Evolutionary conservation across 1,140 invertebrate species (phyloP).

Genomic region (Drosophila lini): DNA sequence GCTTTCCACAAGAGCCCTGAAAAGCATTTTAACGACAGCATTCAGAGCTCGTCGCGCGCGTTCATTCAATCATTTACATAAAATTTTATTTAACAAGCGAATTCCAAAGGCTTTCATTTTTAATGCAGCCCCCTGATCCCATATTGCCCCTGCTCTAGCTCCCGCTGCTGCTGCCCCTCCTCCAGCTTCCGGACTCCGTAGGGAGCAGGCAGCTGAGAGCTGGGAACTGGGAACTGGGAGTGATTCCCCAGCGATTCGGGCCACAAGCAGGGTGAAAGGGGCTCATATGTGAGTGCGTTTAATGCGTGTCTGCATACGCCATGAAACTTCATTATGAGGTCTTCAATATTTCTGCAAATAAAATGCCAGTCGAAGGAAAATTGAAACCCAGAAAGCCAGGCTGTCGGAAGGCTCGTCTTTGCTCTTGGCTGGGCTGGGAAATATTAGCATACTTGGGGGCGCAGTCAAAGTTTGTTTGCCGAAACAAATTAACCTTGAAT

Average conservation of each 20-base stretch:
- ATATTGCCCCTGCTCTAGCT: background rate
- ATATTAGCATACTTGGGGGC: conserved; percentile 74
- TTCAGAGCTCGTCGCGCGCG: conserved; percentile 17
- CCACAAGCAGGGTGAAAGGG: conserved; percentile 19
- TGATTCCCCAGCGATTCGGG: conserved; percentile 32
- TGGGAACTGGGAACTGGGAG: background rate
- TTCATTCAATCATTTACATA: conserved; percentile 63
- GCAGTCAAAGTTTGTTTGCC: conserved; percentile 65
- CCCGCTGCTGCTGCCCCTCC: background rate
- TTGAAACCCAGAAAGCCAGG: conserved; percentile 38
- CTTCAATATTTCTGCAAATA: conserved; percentile 62
- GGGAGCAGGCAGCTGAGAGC: background rate
- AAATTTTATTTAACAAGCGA: conserved; percentile 63
- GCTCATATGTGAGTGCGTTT: conserved; percentile 28
- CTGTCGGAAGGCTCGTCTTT: background rate
- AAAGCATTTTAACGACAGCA: conserved; percentile 52
- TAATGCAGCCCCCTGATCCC: conserved; percentile 39
- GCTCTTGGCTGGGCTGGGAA: conserved; percentile 16
- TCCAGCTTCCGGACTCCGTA: background rate
- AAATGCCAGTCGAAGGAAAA: conserved; percentile 50
- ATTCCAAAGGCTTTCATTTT: conserved; percentile 65
- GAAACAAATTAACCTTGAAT: conserved; percentile 79
- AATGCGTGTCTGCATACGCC: conserved; percentile 58
- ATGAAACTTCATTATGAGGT: conserved; percentile 67
- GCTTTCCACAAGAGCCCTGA: conserved; percentile 14